These are phyloP conservation scores for Acromyrmex heyeri DNA, from an alignment of 1,140 invertebrate genomes.

Conservation along the genomic window DNA sequence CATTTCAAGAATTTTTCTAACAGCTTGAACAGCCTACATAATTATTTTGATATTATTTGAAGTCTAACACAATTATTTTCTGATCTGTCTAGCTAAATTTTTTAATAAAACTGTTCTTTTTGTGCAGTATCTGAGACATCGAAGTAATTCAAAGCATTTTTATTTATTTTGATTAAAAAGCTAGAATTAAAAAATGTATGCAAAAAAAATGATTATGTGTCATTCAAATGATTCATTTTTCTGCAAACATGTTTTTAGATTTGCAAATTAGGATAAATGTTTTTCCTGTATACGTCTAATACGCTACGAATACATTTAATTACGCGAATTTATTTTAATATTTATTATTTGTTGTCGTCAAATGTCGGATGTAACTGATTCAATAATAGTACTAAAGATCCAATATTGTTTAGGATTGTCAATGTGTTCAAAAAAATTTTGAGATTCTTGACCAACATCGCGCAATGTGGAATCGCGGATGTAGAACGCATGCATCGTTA, in stretches of 20 bases:
- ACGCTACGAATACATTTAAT: not conserved
- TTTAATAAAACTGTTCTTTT: too few species aligned
- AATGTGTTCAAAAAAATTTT: not conserved
- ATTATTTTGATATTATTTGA: too few species aligned
- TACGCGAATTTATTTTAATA: not conserved
- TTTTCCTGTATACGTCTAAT: not conserved
- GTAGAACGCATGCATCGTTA: constrained; percentile 48
- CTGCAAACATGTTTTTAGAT: not conserved
- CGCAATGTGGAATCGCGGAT: constrained; percentile 43
- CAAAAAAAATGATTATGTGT: not conserved
- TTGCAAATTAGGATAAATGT: not conserved
- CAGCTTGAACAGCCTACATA: too few species aligned
- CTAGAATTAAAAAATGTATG: not conserved
- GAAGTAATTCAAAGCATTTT: not conserved
- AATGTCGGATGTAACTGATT: not conserved
- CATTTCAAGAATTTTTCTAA: too few species aligned
- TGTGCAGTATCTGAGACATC: too few species aligned
- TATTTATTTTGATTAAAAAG: not conserved
- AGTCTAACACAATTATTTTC: too few species aligned
- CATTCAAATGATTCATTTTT: not conserved
- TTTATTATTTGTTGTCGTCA: not conserved
- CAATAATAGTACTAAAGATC: not conserved
- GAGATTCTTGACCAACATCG: not conserved
- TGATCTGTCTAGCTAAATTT: too few species aligned
- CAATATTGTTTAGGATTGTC: not conserved